Conservation (phyloP, 1,140 invertebrate species). For the Phymorhynchus buccinoides region DNA sequence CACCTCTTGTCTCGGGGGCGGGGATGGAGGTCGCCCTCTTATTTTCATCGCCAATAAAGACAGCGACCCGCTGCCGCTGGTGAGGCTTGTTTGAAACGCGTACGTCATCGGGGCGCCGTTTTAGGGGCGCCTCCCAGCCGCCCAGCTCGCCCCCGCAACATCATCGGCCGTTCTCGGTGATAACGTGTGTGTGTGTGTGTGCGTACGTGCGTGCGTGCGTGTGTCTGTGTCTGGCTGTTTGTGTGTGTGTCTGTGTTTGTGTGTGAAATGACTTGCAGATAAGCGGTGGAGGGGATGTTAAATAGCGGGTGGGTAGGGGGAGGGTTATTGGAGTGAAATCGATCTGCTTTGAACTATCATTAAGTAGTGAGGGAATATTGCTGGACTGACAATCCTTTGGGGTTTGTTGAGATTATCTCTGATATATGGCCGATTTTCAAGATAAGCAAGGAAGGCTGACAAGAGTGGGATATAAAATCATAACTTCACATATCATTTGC, state of each 20-base stretch:
- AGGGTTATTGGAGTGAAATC: too few species aligned
- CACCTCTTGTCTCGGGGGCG: neutral
- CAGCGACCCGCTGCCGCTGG: conserved; percentile 11
- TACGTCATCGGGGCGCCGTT: conserved; percentile 12
- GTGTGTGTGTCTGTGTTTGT: neutral
- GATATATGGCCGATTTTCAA: too few species aligned
- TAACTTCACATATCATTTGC: too few species aligned
- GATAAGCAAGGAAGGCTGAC: too few species aligned
- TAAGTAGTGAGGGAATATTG: too few species aligned
- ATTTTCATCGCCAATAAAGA: conserved; percentile 29
- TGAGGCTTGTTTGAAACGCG: conserved; percentile 12
- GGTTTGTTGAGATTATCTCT: too few species aligned
- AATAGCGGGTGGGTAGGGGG: too few species aligned
- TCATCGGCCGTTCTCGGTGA: neutral
- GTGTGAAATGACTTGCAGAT: too few species aligned
- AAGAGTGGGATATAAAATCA: too few species aligned
- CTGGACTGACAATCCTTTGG: too few species aligned
- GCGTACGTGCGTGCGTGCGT: neutral
- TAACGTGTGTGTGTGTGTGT: neutral
- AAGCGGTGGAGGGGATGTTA: too few species aligned
- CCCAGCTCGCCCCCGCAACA: neutral
- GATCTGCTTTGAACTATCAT: too few species aligned
- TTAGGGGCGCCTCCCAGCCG: neutral
- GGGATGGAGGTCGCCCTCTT: neutral
- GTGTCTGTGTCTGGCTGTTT: neutral